A percentile compares a stretch with the other conserved stretches of the same genome.
phyloP scores from a whole-genome alignment of 2,888 invertebrate genomes.

The Rhopalosiphum nymphaeae region DNA sequence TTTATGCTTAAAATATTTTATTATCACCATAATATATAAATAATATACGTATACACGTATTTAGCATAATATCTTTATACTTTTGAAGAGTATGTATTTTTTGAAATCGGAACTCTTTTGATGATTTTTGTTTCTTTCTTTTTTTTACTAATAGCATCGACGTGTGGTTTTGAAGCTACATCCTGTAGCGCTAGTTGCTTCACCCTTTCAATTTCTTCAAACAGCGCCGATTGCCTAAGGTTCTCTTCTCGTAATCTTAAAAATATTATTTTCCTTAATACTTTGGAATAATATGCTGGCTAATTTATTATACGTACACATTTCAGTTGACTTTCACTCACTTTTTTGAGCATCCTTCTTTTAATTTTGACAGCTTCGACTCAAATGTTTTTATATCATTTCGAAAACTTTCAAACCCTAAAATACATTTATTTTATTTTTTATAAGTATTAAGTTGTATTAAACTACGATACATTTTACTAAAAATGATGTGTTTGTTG shows the following conservation, averaged over 20 bases:
- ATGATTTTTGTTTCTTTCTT: background rate
- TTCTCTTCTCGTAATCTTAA: constrained; percentile 56
- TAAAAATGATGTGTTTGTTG: background rate
- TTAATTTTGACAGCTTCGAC: constrained; percentile 46
- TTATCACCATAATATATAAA: background rate
- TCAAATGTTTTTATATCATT: constrained; percentile 52
- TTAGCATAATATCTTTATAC: constrained; percentile 20
- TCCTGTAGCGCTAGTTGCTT: constrained; percentile 22
- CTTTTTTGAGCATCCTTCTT: constrained; percentile 58
- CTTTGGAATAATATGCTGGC: background rate
- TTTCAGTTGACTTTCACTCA: constrained; percentile 16
- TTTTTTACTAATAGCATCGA: background rate
- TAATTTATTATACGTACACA: background rate
- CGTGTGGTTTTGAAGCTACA: background rate
- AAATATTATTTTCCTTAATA: background rate
- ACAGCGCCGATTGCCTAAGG: background rate
- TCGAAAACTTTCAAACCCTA: constrained; percentile 56
- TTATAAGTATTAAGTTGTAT: background rate
- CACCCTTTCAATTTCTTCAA: constrained; percentile 48
- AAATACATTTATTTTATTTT: background rate
- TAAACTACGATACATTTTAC: background rate
- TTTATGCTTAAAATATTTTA: background rate
- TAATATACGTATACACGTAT: background rate
- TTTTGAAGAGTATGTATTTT: constrained; percentile 56
- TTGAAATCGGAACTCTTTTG: constrained; percentile 50